Conservation (phyloP, 2,797 vertebrate genomes). For the Chaenodraco wilsoni region DNA sequence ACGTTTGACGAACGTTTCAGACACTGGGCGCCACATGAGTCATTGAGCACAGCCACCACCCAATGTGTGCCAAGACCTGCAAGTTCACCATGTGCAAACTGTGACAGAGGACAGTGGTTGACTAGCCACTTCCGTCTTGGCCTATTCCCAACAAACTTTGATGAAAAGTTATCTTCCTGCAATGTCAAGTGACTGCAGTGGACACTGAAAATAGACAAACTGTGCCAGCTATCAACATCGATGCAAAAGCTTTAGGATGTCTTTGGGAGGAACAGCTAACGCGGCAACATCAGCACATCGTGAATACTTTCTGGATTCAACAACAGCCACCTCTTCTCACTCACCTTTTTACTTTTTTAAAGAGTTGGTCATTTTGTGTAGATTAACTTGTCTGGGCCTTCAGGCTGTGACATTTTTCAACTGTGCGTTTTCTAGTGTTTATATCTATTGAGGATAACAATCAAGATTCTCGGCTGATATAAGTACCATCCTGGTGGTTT, state of each 20-base stretch:
- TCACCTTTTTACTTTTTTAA: neutral
- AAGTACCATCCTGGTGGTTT: constrained; percentile 2
- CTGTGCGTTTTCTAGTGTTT: neutral
- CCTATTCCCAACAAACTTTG: constrained; percentile 53
- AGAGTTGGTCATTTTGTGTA: neutral
- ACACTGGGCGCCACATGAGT: constrained; percentile 81
- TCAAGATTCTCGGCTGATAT: neutral
- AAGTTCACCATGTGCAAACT: constrained; percentile 81
- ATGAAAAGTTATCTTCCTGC: constrained; percentile 55
- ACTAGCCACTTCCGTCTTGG: constrained; percentile 72
- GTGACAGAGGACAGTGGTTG: constrained; percentile 79
- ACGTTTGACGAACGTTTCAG: constrained; percentile 83
- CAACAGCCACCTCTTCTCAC: neutral
- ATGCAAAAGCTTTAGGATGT: constrained; percentile 1
- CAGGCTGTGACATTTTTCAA: neutral
- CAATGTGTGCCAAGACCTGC: constrained; percentile 77
- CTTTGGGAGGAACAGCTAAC: constrained; percentile 8
- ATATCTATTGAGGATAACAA: neutral
- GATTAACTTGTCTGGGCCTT: neutral
- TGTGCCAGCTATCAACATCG: neutral
- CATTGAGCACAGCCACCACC: constrained; percentile 80
- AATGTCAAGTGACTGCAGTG: constrained; percentile 35
- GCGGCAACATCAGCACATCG: neutral
- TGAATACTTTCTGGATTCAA: neutral
- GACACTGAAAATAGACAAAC: constrained; percentile 20